Percentiles rank a stretch among this genome's conserved stretches.
Evolutionary conservation across 1,140 invertebrate genomes (phyloP).

Genomic region (Brachionus angularis): DNA sequence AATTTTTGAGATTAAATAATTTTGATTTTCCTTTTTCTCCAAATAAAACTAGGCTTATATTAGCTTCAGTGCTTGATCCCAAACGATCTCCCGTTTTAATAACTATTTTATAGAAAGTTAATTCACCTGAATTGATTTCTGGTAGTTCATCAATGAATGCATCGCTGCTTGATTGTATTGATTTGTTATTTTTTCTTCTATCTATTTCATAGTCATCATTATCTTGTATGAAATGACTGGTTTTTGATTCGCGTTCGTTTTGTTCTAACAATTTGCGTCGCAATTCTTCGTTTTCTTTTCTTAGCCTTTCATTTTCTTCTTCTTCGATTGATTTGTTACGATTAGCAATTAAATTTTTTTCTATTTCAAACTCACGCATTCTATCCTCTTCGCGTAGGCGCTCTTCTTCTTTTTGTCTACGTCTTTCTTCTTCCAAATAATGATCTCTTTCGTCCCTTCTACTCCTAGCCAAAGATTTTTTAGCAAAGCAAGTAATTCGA

Average conservation of each 20-base stretch:
- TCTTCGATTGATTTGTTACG: not conserved
- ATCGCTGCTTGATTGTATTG: too few species aligned
- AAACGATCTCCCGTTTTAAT: slow-evolving; percentile 37
- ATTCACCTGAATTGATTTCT: not conserved
- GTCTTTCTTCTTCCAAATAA: slow-evolving; percentile 15
- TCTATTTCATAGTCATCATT: not conserved
- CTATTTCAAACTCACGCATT: not conserved
- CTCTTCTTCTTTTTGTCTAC: not conserved
- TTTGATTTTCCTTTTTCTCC: slow-evolving; percentile 19
- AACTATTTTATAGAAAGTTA: not conserved
- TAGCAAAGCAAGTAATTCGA: not conserved
- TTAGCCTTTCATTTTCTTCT: not conserved
- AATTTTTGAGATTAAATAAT: not conserved
- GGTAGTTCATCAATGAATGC: too few species aligned
- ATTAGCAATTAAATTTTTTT: too few species aligned
- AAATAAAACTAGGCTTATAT: slow-evolving; percentile 22
- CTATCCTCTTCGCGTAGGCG: slow-evolving; percentile 3
- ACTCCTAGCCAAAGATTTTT: slow-evolving; percentile 6
- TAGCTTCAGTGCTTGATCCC: slow-evolving; percentile 33
- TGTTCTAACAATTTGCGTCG: not conserved
- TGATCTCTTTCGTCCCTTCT: not conserved
- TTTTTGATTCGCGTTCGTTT: not conserved
- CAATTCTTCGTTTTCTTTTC: not conserved
- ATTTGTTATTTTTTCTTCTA: not conserved
- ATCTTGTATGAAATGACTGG: not conserved